phyloP scores from a whole-genome alignment of 2,888 invertebrate species.

The Eucriotettix oculatus region DNA sequence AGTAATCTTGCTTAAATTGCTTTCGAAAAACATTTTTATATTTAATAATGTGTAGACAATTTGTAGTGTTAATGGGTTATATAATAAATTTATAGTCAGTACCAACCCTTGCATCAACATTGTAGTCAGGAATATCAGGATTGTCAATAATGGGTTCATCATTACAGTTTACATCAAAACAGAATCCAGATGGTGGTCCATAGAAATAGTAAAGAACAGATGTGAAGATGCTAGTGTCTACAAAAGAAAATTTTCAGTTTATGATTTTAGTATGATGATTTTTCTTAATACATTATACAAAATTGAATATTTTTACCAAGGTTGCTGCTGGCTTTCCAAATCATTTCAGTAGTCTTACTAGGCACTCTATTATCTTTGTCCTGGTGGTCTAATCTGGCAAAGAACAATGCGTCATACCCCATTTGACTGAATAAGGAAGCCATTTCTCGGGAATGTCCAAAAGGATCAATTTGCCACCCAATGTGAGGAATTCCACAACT shows the following conservation, averaged over 20 bases:
- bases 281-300: too few species aligned
- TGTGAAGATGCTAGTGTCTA: slow-evolving; percentile 28
- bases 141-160: slow-evolving; percentile 34
- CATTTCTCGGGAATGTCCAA: slow-evolving; percentile 75
- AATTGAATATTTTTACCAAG: slow-evolving; percentile 32
- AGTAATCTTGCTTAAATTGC: too few species aligned
- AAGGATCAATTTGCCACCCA: slow-evolving; percentile 75
- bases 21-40: too few species aligned
- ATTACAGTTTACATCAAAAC: slow-evolving; percentile 35
- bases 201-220: slow-evolving; percentile 31
- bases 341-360: slow-evolving; percentile 54
- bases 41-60: too few species aligned
- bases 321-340: slow-evolving; percentile 59
- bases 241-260: neutral
- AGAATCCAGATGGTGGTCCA: slow-evolving; percentile 35
- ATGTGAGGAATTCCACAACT: slow-evolving; percentile 53
- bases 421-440: slow-evolving; percentile 65
- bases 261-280: neutral
- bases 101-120: slow-evolving; percentile 26
- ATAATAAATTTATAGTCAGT: too few species aligned
- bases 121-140: slow-evolving; percentile 29
- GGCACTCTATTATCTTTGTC: slow-evolving; percentile 49
- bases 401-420: slow-evolving; percentile 77
- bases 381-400: slow-evolving; percentile 74
- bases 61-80: too few species aligned